A percentile compares a stretch with the other conserved stretches of the same genome.
Conservation (phyloP, 2,797 vertebrate species). For the Acanthornis magna region DNA sequence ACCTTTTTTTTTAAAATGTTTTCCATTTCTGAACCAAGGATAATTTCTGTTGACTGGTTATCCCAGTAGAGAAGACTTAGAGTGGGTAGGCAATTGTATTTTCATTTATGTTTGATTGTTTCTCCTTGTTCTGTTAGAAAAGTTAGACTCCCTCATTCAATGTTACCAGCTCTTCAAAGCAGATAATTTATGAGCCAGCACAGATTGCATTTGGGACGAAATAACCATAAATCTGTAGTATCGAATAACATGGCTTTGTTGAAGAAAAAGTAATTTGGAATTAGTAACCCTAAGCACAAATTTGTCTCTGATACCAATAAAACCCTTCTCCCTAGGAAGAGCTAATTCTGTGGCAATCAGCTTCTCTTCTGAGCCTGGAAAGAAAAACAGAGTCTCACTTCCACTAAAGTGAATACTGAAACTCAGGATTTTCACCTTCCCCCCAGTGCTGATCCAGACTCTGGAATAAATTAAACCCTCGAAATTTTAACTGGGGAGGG, state of each 20-base stretch:
- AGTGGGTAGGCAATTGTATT: background rate
- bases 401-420: background rate
- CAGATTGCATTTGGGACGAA: background rate
- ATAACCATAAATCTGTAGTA: background rate
- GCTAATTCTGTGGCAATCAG: background rate
- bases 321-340: slow-evolving; percentile 16
- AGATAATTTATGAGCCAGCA: background rate
- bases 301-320: background rate
- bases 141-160: background rate
- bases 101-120: background rate
- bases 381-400: slow-evolving; percentile 12
- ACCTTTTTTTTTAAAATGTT: background rate
- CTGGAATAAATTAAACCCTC: slow-evolving; percentile 59
- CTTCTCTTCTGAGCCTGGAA: slow-evolving; percentile 13
- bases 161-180: background rate
- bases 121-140: background rate
- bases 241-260: background rate
- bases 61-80: background rate
- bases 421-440: slow-evolving; percentile 36
- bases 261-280: slow-evolving; percentile 4
- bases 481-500: slow-evolving; percentile 26
- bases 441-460: slow-evolving; percentile 1
- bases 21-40: background rate
- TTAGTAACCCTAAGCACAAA: background rate
- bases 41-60: background rate